A percentile compares a stretch with the other conserved stretches of the same genome.
phyloP scores from a whole-genome alignment of 2,888 invertebrate species.

The Cheilosia vernalis region DNA sequence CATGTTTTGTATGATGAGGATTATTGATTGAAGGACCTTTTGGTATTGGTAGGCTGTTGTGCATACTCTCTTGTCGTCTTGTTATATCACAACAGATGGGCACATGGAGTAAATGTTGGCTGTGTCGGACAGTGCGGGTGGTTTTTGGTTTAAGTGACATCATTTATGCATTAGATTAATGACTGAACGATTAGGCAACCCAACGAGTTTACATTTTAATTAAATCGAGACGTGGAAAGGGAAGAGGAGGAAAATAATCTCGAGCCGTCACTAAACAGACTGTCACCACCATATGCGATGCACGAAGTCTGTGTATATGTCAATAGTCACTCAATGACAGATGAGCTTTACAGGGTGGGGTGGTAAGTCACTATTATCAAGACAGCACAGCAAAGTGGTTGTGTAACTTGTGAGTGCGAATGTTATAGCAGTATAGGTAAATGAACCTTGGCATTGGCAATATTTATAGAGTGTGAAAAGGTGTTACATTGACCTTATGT shows the following conservation, averaged over 20 bases:
- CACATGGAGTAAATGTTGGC: conserved; percentile 32
- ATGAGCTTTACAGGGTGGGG: conserved; percentile 18
- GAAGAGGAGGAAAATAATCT: conserved; percentile 8
- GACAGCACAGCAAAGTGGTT: not conserved
- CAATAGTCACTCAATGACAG: conserved; percentile 58
- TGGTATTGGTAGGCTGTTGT: conserved; percentile 23
- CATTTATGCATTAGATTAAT: conserved; percentile 75
- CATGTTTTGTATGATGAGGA: conserved; percentile 55
- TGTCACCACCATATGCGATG: conserved; percentile 49
- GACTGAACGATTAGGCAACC: conserved; percentile 70
- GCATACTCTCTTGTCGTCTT: conserved; percentile 18
- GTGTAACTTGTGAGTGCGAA: not conserved
- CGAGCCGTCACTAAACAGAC: conserved; percentile 24
- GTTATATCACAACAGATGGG: conserved; percentile 16
- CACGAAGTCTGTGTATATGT: conserved; percentile 33
- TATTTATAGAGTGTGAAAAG: not conserved
- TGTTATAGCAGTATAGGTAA: not conserved
- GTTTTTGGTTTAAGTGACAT: conserved; percentile 67
- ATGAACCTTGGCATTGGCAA: conserved; percentile 16
- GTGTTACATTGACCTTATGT: conserved; percentile 5
- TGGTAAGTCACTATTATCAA: conserved; percentile 40
- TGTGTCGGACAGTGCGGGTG: conserved; percentile 7
- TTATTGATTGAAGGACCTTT: conserved; percentile 72
- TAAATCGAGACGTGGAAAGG: conserved; percentile 35
- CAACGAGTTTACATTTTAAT: conserved; percentile 74